Evolutionary conservation across 2,888 invertebrate species (phyloP), one percentile per base, ranked within the genome.

Genomic region (Habrosyne pyritoides): DNA sequence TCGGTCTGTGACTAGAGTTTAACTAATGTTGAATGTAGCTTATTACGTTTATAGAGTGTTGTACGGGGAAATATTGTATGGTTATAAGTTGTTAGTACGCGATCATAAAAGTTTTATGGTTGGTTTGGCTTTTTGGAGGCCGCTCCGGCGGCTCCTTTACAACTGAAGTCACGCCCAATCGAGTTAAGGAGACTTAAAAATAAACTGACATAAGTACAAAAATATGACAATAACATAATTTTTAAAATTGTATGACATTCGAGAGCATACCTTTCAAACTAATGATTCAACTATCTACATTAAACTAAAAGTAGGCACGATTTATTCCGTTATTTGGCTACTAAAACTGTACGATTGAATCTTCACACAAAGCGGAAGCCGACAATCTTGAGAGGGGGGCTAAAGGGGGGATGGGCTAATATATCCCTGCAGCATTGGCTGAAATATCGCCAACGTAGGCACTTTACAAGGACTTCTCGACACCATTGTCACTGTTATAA

Each of bases 371-470:
- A 36, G 36, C 36, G 36, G 14, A 36, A 4, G 36, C 36, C 36
- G 36, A 14, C 36, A 36, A 36, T 36, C 36, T 36, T 36, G 14
- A 36, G 36, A 12, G 14, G 36, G 36, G 14, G 14, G 36, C n/a
- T 33, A 2, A 36, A 36, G 12, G 5, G 14, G 36, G 36, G 36
- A 36, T 36, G 49, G 28, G 49, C 49, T 49, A 52, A 59, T 48
- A 48, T 28, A 49, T 49, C 28, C 26, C 8, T 67, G 66, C 67
- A 62, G 60, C 54, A 33, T 56, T 56, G 53, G 60, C 55, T 59
- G 53, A 58, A 66, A 67, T 67, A 69, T 60, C 66, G 64, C 60
- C 65, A 60, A 66, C 62, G 64, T 55, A 65, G 60, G 60, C 60
- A 53, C 56, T 50, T 56, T 60, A 46, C 47, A 42, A 54, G 54